phyloP scores from a whole-genome alignment of 2,797 vertebrate genomes.

The Halcyon smyrnensis region DNA sequence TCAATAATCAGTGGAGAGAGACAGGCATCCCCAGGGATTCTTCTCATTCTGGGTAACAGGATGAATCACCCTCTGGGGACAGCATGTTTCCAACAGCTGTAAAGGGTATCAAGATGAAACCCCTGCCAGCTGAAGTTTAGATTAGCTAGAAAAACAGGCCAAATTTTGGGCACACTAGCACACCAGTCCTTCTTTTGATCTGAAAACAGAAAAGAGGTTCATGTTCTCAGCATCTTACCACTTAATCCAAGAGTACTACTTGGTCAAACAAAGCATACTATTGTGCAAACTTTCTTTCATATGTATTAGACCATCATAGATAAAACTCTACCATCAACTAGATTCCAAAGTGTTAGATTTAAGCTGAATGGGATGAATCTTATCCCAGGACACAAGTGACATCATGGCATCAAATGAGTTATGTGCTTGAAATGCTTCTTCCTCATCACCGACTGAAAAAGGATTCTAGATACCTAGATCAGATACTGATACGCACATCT shows the following conservation, averaged over 20 bases:
- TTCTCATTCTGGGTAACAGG: neutral
- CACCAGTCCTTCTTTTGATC: neutral
- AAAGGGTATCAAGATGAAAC: neutral
- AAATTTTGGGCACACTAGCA: neutral
- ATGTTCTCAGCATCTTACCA: neutral
- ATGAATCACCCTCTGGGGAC: neutral
- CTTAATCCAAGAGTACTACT: neutral
- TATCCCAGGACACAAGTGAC: neutral
- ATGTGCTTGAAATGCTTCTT: neutral
- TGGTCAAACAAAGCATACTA: neutral
- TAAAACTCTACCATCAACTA: neutral
- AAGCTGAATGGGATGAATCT: neutral
- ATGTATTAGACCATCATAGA: neutral
- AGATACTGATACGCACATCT: neutral
- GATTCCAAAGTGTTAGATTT: neutral
- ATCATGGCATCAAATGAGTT: neutral
- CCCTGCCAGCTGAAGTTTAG: neutral
- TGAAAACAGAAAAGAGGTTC: neutral
- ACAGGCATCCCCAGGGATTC: neutral
- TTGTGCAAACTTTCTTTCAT: neutral
- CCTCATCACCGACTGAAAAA: neutral
- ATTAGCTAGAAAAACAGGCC: neutral
- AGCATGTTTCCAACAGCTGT: neutral
- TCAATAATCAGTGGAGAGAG: neutral
- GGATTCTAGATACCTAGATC: neutral